Evolutionary conservation across 2,888 invertebrate species (phyloP).

Genomic region (Magallana nippona): DNA sequence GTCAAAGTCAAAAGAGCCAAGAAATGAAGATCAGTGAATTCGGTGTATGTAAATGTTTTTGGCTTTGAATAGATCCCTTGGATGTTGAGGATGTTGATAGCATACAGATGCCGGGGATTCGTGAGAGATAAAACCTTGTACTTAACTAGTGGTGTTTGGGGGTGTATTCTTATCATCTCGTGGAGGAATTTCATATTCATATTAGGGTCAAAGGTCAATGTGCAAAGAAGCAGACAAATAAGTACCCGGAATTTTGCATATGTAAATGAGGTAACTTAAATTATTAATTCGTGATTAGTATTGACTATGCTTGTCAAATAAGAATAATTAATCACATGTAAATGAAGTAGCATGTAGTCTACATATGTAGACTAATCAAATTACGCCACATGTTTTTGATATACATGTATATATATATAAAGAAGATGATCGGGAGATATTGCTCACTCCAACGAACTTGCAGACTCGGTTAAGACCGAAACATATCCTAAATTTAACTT

Average conservation of each 20-base stretch:
- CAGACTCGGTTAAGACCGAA: too few relatives aligned
- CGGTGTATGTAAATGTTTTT: slow-evolving; percentile 18
- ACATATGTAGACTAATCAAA: too few relatives aligned
- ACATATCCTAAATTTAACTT: too few relatives aligned
- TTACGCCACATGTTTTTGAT: too few relatives aligned
- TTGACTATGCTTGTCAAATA: too few relatives aligned
- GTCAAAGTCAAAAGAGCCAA: too few relatives aligned
- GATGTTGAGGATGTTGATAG: neutral
- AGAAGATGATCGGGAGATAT: too few relatives aligned
- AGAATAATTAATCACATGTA: too few relatives aligned
- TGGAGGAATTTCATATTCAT: slow-evolving; percentile 33
- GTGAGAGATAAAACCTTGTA: slow-evolving; percentile 10
- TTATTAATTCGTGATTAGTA: neutral
- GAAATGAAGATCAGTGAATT: too few relatives aligned
- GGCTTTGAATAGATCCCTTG: neutral
- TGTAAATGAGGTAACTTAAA: neutral
- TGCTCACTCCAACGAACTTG: too few relatives aligned
- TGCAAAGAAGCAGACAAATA: neutral
- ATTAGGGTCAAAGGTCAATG: slow-evolving; percentile 29
- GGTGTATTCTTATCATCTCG: neutral
- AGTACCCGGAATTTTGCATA: slow-evolving; percentile 25
- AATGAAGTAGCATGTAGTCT: too few relatives aligned
- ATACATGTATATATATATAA: too few relatives aligned
- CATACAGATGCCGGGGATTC: neutral
- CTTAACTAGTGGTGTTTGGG: slow-evolving; percentile 2